Evolutionary conservation across 2,888 invertebrate species (phyloP).

Genomic region (Aelia acuminata): DNA sequence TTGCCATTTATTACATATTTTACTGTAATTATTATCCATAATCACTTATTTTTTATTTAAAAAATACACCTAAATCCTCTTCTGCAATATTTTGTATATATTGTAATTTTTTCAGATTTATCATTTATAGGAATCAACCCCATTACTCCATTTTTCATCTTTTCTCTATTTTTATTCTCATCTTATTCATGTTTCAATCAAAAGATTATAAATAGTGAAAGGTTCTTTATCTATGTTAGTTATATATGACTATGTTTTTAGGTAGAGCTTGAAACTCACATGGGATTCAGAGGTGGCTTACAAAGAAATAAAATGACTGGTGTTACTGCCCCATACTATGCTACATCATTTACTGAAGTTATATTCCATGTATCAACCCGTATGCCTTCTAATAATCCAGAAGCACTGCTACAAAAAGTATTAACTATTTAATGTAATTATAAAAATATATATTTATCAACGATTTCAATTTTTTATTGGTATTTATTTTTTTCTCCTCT

Average conservation of each 20-base stretch:
- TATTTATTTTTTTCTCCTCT: constrained; percentile 65
- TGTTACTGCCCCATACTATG: constrained; percentile 93
- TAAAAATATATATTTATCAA: not conserved
- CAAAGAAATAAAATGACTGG: constrained; percentile 90
- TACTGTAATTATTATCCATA: too few species aligned
- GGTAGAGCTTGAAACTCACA: constrained; percentile 93
- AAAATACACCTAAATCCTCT: too few species aligned
- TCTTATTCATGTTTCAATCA: not conserved
- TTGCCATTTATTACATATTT: too few species aligned
- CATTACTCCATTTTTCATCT: not conserved
- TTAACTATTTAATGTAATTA: constrained; percentile 43
- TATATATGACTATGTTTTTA: constrained; percentile 18
- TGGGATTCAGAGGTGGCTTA: constrained; percentile 94
- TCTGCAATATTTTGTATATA: too few species aligned
- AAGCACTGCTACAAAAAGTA: constrained; percentile 89
- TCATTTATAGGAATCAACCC: not conserved
- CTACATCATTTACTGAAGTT: constrained; percentile 93
- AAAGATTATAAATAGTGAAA: too few species aligned
- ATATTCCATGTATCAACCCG: constrained; percentile 98
- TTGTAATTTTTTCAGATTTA: not conserved
- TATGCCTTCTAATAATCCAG: constrained; percentile 92
- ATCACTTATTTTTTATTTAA: too few species aligned
- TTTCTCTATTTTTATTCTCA: not conserved
- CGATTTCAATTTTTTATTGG: not conserved
- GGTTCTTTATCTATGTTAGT: not conserved